Base-by-base conservation (phyloP, 2,888 invertebrate genomes). In the Incurvaria masculella region DNA sequence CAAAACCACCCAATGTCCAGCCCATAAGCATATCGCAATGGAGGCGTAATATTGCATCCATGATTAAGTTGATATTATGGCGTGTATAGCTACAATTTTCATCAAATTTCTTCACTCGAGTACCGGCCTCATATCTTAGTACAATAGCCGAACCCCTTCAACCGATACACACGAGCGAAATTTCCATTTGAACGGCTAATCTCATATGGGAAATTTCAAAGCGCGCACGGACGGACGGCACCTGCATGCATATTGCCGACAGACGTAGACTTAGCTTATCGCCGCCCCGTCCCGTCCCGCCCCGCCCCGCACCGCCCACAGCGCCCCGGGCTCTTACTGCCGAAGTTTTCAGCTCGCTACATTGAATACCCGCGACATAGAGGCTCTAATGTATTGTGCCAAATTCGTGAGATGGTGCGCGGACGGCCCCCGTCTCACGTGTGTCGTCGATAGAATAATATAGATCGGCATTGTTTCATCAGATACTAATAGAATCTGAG, bases 331-430 rank as follows among this genome's bases (percentile, higher is more conserved):
- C 63, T 64, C 66, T 65, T 67, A 66, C 64, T 64, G 65, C 60
- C 61, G 64, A 67, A 69, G 66, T 69, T 69, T 67, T 66, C 66
- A 65, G 65, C 64, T 63, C 67, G 61, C 63, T 61, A 63, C 64
- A 59, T 63, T 66, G 62, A 64, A 62, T 62, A 60, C 57, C 58
- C 59, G 60, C 59, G 59, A 58, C 55, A 52, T 54, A 51, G 54
- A 56, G 55, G 49, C 52, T 50, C 49, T 51, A 20, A 54, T 53
- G 53, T 54, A 54, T 54, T 54, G 53, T 54, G 52, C 48, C 49
- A 52, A 54, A 54, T 54, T 51, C 51, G 51, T 52, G 48, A 53
- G 52, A 53, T 53, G 52, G 47, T 51, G 46, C 47, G 43, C 17
- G 16, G 26, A n/a, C 27, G 8, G 14, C 8, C 3, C 14, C 14